Percentiles rank a stretch among this genome's conserved stretches.
Conservation (phyloP, 2,113 vertebrate genomes). For the Vulpes lagopus region DNA sequence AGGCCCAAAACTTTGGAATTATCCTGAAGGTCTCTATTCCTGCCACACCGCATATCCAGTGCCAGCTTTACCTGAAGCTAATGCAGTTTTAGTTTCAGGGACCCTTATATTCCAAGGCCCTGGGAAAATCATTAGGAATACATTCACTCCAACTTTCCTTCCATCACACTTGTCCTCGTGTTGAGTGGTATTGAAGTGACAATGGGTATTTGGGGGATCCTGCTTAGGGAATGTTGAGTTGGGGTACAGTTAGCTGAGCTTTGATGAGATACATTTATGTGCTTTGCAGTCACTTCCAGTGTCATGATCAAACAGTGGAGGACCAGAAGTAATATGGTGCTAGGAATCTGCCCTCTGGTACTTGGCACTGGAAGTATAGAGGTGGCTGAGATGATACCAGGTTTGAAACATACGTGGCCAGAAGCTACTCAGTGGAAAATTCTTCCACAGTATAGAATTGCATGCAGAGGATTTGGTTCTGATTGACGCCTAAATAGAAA, state of each 20-base stretch:
- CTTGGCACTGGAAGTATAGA: not conserved
- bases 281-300: not conserved
- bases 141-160: not conserved
- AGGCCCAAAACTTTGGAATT: not conserved
- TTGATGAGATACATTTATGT: not conserved
- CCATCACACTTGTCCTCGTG: not conserved
- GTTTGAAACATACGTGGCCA: not conserved
- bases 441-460: not conserved
- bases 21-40: not conserved
- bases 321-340: not conserved
- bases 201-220: not conserved
- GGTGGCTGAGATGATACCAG: not conserved
- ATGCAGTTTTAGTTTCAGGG: not conserved
- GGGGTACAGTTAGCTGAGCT: not conserved
- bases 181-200: not conserved
- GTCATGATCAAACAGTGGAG: not conserved
- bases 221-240: not conserved
- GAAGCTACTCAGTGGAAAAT: not conserved
- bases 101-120: not conserved
- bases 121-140: not conserved
- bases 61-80: not conserved
- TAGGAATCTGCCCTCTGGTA: not conserved
- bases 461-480: not conserved
- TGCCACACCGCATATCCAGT: not conserved
- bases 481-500: not conserved